Percentiles rank a stretch among this genome's conserved stretches.
phyloP scores from a whole-genome alignment of 2,797 vertebrate species.

The Aldrovandia affinis region DNA sequence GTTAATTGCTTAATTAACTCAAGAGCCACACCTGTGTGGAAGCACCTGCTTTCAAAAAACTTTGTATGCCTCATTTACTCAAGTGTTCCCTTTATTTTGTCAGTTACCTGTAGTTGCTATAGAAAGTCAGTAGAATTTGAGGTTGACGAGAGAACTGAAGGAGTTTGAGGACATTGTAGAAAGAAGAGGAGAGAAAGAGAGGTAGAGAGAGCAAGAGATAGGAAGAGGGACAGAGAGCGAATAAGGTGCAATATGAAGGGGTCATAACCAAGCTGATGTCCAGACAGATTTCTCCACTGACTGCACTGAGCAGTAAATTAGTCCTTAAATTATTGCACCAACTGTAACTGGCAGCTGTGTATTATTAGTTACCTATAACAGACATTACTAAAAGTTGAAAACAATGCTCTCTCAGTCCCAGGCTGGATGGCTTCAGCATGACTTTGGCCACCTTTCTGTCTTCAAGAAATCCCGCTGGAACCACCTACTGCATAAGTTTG shows the following conservation, averaged over 20 bases:
- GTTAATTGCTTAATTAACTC: no score
- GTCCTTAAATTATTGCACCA: no score
- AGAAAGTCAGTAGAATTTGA: neutral
- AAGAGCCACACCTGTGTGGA: no score
- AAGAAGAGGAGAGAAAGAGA: neutral
- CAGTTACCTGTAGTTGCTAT: neutral
- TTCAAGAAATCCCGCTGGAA: conserved; percentile 89
- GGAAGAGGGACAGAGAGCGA: neutral
- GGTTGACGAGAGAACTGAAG: neutral
- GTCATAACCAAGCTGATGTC: neutral
- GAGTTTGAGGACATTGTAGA: no score
- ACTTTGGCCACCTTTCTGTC: conserved; percentile 92
- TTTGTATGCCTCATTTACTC: no score
- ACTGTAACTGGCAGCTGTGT: neutral
- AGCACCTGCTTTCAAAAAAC: no score
- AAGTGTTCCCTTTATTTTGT: no score
- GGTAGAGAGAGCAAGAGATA: no score
- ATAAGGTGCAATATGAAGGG: neutral
- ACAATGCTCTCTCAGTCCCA: conserved; percentile 73
- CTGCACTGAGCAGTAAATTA: no score
- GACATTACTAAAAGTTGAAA: neutral
- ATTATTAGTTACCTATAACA: neutral
- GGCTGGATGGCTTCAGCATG: conserved; percentile 82
- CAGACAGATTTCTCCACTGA: no score
- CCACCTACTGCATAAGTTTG: conserved; percentile 87